phyloP scores from a whole-genome alignment of 2,113 vertebrate species.

The Leucosticte australis region DNA sequence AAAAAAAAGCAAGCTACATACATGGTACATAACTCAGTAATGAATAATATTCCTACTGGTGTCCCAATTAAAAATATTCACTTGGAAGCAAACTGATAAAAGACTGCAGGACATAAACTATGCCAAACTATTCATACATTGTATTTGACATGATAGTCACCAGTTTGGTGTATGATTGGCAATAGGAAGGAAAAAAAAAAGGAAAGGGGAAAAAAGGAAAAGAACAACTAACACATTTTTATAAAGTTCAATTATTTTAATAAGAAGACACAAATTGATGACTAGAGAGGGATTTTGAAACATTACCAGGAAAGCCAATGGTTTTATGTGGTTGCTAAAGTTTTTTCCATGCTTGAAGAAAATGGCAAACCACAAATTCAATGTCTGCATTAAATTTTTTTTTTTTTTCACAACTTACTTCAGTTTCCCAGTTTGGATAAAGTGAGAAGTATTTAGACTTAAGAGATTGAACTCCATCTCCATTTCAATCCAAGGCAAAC shows the following conservation, averaged over 20 bases:
- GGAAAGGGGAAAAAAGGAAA: neutral
- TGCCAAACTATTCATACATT: neutral
- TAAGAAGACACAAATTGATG: neutral
- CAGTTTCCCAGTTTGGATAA: neutral
- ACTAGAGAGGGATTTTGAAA: neutral
- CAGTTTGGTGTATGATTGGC: neutral
- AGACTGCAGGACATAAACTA: neutral
- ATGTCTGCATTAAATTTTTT: neutral
- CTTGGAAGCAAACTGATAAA: neutral
- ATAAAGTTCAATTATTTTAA: neutral
- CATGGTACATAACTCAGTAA: neutral
- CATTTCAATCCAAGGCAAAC: neutral
- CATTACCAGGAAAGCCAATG: neutral
- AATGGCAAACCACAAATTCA: neutral
- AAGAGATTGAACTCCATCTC: rapidly evolving
- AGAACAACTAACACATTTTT: neutral
- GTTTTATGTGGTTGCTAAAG: neutral
- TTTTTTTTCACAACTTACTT: neutral
- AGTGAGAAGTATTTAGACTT: neutral
- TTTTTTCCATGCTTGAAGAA: neutral
- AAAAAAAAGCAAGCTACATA: neutral
- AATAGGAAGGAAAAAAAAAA: neutral
- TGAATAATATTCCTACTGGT: neutral
- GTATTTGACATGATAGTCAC: neutral
- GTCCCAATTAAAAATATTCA: neutral